These are phyloP conservation scores for Scolopax bukidnonensis DNA, from an alignment of 2,797 vertebrate species.

Conservation along the genomic window DNA sequence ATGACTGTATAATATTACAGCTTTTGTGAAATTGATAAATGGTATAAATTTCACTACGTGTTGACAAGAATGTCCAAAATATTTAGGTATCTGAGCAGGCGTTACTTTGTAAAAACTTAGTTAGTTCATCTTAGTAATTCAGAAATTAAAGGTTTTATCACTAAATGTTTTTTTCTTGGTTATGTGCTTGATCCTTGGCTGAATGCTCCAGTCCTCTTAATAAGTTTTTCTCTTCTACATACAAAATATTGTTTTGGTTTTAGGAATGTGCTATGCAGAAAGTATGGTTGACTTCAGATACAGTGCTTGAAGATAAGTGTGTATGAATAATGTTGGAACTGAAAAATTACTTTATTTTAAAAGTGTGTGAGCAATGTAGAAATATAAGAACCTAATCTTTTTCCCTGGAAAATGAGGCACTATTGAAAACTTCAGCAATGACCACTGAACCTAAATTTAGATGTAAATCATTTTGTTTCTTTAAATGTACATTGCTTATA, in stretches of 20 bases:
- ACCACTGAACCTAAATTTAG: neutral
- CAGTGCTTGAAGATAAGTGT: neutral
- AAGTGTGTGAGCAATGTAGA: neutral
- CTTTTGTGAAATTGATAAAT: neutral
- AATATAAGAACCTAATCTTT: neutral
- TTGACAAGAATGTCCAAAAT: neutral
- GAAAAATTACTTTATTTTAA: neutral
- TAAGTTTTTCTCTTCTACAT: neutral
- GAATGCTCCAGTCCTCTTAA: neutral
- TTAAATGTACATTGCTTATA: neutral
- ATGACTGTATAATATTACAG: neutral
- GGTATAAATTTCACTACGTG: neutral
- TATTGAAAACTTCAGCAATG: neutral
- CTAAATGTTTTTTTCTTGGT: neutral
- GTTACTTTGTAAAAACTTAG: neutral
- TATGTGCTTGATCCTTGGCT: neutral
- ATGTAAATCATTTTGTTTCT: neutral
- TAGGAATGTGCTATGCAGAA: neutral
- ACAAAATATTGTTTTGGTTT: neutral
- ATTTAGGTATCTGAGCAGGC: neutral
- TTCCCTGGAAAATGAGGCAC: neutral
- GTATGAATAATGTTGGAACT: neutral
- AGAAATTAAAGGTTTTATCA: neutral
- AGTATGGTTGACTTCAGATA: neutral
- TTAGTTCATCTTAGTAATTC: neutral